These are phyloP conservation scores for Cirrhinus molitorella DNA, from an alignment of 2,797 vertebrate genomes.

Conservation along the genomic window DNA sequence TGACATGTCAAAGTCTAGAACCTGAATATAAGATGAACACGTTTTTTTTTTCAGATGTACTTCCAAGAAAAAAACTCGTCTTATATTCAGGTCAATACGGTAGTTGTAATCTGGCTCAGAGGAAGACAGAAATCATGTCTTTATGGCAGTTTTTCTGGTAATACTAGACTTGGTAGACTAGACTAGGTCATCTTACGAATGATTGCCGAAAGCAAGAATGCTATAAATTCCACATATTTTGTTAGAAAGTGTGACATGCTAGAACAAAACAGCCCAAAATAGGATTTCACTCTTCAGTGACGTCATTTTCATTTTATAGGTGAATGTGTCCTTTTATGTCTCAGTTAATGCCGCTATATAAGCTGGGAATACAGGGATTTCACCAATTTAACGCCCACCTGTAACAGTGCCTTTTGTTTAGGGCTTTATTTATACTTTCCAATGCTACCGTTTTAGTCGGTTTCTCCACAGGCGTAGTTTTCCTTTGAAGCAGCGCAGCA, in stretches of 20 bases:
- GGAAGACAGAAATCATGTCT: background rate
- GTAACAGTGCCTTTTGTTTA: conserved; percentile 25
- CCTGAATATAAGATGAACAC: no score
- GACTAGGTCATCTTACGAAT: no score
- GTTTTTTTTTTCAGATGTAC: no score
- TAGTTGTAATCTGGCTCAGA: no score
- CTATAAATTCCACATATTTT: background rate
- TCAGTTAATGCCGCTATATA: background rate
- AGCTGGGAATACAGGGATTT: background rate
- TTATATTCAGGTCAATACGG: no score
- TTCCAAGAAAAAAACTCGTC: no score
- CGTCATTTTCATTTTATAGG: no score
- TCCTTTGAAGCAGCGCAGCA: conserved; percentile 61
- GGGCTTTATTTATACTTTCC: conserved; percentile 35
- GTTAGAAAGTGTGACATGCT: background rate
- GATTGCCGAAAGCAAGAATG: no score
- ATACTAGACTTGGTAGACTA: no score
- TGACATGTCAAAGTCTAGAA: no score
- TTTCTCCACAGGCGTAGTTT: conserved; percentile 19
- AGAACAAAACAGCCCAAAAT: no score
- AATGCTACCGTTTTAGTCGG: conserved; percentile 19
- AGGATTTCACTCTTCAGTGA: background rate
- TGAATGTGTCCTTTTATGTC: background rate
- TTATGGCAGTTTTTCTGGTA: background rate
- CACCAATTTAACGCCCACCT: background rate